A percentile compares a stretch with the other conserved stretches of the same genome.
Conservation (phyloP, 2,888 invertebrate species). For the Biston betularia region DNA sequence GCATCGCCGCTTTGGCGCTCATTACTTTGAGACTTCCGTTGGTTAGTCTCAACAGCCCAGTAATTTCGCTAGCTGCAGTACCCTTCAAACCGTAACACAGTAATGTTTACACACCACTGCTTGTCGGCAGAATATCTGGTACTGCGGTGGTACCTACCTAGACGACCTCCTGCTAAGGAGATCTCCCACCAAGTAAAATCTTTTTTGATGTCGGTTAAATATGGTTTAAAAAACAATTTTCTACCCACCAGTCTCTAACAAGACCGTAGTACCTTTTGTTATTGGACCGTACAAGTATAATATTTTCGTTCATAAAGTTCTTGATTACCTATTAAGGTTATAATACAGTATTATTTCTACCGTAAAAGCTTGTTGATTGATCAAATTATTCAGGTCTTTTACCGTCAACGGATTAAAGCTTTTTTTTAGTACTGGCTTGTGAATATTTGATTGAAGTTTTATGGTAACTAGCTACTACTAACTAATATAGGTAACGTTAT, state of each 20-base stretch:
- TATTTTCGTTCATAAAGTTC: constrained; percentile 43
- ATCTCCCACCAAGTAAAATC: no score
- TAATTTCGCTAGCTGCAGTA: no score
- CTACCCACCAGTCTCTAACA: constrained; percentile 27
- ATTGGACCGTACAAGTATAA: constrained; percentile 39
- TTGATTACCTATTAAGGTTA: constrained; percentile 43
- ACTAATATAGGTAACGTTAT: no score
- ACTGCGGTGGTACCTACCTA: no score
- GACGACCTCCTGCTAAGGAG: no score
- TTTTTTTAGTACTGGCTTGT: background rate
- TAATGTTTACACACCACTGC: no score
- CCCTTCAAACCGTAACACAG: no score
- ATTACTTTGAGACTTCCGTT: no score
- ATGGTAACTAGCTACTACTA: background rate
- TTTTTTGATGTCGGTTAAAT: background rate
- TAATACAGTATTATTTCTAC: constrained; percentile 35
- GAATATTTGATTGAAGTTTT: background rate
- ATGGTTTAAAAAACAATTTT: constrained; percentile 16
- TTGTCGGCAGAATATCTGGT: no score
- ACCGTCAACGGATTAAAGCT: background rate
- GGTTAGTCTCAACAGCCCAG: no score
- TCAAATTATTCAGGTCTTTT: constrained; percentile 18
- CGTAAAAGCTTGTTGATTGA: constrained; percentile 17
- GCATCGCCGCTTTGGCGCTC: no score
- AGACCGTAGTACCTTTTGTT: constrained; percentile 31